Percentiles rank a stretch among this genome's conserved stretches.
phyloP scores from a whole-genome alignment of 2,888 invertebrate genomes.

The Maniola hyperantus region DNA sequence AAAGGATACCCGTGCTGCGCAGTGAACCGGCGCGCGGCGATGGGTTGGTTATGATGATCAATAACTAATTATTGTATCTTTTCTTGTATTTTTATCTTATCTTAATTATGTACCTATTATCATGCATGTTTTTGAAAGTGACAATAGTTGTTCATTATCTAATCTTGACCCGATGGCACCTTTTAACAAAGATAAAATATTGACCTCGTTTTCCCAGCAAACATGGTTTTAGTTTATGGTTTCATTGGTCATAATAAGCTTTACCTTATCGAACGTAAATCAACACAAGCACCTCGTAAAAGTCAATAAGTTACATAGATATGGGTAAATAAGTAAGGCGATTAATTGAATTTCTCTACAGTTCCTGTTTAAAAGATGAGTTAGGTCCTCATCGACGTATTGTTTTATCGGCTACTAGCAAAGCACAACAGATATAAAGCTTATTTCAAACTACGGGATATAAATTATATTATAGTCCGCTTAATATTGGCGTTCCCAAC shows the following conservation, averaged over 20 bases:
- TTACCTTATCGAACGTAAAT: constrained; percentile 28
- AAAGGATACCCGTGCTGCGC: too few species aligned
- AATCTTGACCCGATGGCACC: background rate
- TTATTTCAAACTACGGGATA: too few species aligned
- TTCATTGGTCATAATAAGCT: constrained; percentile 23
- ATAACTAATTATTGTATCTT: too few species aligned
- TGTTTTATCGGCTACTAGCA: too few species aligned
- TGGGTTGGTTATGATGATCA: too few species aligned
- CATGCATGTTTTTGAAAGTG: background rate
- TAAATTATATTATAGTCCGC: too few species aligned
- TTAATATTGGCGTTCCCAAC: too few species aligned
- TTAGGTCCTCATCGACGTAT: too few species aligned
- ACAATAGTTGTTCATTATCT: background rate
- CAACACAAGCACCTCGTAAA: constrained; percentile 14
- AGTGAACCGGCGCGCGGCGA: too few species aligned
- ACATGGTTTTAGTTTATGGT: constrained; percentile 29
- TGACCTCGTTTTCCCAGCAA: constrained; percentile 30
- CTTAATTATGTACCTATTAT: too few species aligned
- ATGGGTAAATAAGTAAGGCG: background rate
- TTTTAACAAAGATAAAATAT: constrained; percentile 19
- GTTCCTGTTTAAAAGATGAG: background rate
- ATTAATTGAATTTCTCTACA: background rate
- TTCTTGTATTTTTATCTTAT: too few species aligned
- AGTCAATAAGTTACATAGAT: background rate
- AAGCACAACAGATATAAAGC: too few species aligned